Evolutionary conservation across 1,140 invertebrate genomes (phyloP).

Genomic region (Panagrolaimus sp.): DNA sequence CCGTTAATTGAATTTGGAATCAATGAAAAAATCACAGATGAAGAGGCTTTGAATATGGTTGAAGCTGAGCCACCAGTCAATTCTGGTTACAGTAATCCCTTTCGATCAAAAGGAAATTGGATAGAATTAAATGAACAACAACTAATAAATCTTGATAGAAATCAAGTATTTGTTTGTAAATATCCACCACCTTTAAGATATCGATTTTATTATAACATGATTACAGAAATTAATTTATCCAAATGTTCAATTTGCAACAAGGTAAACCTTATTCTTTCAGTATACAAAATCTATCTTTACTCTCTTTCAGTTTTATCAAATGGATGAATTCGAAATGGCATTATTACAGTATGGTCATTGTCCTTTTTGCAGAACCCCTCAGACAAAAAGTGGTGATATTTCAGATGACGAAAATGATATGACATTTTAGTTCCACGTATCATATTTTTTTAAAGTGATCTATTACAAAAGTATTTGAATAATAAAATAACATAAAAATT

Average conservation of each 20-base stretch:
- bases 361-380: conserved; percentile 74
- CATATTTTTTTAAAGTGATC: too few species aligned
- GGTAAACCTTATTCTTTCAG: conserved; percentile 64
- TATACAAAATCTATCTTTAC: conserved; percentile 21
- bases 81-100: too few species aligned
- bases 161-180: conserved; percentile 68
- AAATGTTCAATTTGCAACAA: conserved; percentile 81
- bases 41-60: conserved; percentile 80
- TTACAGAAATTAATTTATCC: conserved; percentile 83
- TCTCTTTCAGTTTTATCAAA: conserved; percentile 79
- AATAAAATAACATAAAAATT: too few species aligned
- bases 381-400: background rate
- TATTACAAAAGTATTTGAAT: too few species aligned
- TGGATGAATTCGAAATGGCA: conserved; percentile 93
- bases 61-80: conserved; percentile 65
- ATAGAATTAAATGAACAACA: conserved; percentile 27
- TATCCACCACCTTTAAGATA: conserved; percentile 70
- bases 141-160: conserved; percentile 71
- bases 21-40: conserved; percentile 75
- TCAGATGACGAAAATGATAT: conserved; percentile 10
- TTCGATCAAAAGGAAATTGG: too few species aligned
- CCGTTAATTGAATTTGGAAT: conserved; percentile 88
- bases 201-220: conserved; percentile 80
- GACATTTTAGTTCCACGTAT: background rate
- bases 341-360: conserved; percentile 81